phyloP scores from a whole-genome alignment of 2,797 vertebrate species.

The Hoplostethus atlanticus region DNA sequence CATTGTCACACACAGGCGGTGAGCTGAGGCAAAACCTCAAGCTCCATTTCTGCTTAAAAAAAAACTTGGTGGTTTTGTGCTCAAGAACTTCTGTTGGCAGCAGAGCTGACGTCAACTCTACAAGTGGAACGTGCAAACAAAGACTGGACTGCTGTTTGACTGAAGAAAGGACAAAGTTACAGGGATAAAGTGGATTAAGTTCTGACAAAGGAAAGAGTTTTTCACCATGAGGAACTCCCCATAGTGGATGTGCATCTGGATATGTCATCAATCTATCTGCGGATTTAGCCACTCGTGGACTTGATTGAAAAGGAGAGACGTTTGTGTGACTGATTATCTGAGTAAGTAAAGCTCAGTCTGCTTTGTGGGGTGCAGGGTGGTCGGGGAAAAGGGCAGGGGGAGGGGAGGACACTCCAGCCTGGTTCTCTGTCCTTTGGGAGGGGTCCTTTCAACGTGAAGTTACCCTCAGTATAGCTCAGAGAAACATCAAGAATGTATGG shows the following conservation, averaged over 20 bases:
- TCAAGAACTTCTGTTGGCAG: constrained; percentile 26
- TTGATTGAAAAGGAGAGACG: constrained; percentile 22
- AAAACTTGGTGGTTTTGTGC: constrained; percentile 29
- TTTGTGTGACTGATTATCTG: constrained; percentile 50
- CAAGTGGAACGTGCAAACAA: neutral
- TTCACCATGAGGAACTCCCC: constrained; percentile 27
- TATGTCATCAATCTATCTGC: constrained; percentile 21
- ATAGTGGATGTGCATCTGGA: constrained; percentile 38
- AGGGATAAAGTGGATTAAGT: neutral
- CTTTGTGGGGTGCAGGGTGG: constrained; percentile 47
- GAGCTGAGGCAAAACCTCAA: constrained; percentile 20
- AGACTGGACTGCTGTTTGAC: constrained; percentile 19
- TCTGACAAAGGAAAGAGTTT: constrained; percentile 33
- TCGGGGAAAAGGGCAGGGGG: constrained; percentile 64
- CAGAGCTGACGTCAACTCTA: constrained; percentile 44
- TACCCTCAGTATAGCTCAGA: constrained; percentile 51
- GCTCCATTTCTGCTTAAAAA: constrained; percentile 14
- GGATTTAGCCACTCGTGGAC: constrained; percentile 39
- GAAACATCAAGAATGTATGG: constrained; percentile 42
- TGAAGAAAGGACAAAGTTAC: constrained; percentile 37
- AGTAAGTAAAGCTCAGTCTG: constrained; percentile 67
- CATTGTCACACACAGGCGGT: constrained; percentile 49
- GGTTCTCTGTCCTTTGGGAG: constrained; percentile 69
- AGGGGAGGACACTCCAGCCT: constrained; percentile 71
- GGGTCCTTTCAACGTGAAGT: constrained; percentile 67